phyloP scores from a whole-genome alignment of 2,888 invertebrate genomes.

The Epirrhoe alternata region DNA sequence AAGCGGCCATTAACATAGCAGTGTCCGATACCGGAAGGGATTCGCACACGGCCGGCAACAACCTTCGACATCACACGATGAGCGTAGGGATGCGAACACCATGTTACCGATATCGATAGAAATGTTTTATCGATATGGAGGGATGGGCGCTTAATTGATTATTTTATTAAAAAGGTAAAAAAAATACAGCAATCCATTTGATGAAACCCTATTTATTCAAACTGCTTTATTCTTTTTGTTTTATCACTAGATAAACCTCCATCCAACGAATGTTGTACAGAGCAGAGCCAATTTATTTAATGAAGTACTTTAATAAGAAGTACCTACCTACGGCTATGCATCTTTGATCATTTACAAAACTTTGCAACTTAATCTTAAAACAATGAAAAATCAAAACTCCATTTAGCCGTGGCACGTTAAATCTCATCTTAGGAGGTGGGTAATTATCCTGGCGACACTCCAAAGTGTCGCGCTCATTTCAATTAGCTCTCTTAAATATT shows the following conservation, averaged over 20 bases:
- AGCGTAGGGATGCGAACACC: conserved; percentile 54
- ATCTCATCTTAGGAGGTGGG: conserved; percentile 82
- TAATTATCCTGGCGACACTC: conserved; percentile 85
- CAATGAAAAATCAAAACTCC: conserved; percentile 44
- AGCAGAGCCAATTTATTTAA: too few species aligned
- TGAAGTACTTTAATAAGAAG: too few species aligned
- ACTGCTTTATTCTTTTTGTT: too few species aligned
- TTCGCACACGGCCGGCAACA: conserved; percentile 70
- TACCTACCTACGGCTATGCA: background rate
- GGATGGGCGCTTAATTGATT: background rate
- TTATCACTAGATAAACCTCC: too few species aligned
- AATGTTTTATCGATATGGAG: conserved; percentile 10
- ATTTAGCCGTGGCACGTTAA: conserved; percentile 80
- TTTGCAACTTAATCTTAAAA: conserved; percentile 28
- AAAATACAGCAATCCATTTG: too few species aligned
- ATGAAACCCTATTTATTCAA: too few species aligned
- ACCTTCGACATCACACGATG: conserved; percentile 82
- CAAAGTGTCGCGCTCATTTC: conserved; percentile 85
- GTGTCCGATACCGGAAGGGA: conserved; percentile 75
- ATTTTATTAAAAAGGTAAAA: background rate
- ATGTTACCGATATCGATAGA: conserved; percentile 42
- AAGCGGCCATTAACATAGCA: conserved; percentile 65
- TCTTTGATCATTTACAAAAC: conserved; percentile 10
- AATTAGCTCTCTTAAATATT: conserved; percentile 85
- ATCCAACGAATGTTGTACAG: too few species aligned